These are phyloP conservation scores for Bovichtus variegatus DNA, from an alignment of 2,797 vertebrate genomes.

Conservation along the genomic window DNA sequence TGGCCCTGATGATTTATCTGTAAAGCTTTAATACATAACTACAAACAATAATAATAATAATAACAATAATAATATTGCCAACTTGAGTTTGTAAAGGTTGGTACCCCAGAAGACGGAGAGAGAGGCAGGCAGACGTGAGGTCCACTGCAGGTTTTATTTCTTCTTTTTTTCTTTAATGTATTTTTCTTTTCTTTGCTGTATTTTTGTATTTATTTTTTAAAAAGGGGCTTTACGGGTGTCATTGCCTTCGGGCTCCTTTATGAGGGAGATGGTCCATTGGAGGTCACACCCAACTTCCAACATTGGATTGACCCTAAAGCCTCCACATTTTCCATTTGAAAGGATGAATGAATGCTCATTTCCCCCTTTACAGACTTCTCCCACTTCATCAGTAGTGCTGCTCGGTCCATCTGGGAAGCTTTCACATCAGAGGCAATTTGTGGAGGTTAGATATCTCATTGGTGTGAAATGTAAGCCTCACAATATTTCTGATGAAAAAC, in stretches of 20 bases:
- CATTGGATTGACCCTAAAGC: constrained; percentile 38
- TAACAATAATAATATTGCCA: not conserved
- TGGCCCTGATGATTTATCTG: not conserved
- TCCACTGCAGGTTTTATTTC: not conserved
- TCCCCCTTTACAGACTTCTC: constrained; percentile 39
- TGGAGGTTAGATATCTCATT: constrained; percentile 51
- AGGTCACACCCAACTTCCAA: constrained; percentile 19
- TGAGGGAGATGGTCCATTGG: not conserved
- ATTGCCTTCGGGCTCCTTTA: not conserved
- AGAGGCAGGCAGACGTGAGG: not conserved
- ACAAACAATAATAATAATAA: not conserved
- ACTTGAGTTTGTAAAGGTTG: not conserved
- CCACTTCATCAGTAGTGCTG: constrained; percentile 42
- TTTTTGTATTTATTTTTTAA: not conserved
- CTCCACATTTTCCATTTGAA: constrained; percentile 38
- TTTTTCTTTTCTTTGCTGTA: not conserved
- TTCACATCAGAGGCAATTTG: constrained; percentile 58
- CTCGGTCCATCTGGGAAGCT: constrained; percentile 56
- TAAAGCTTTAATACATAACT: not conserved
- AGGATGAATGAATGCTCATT: constrained; percentile 52
- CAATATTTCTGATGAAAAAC: constrained; percentile 55
- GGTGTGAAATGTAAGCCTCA: constrained; percentile 38
- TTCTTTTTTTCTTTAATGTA: not conserved
- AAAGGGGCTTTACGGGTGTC: not conserved
- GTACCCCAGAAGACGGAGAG: not conserved